Base-by-base conservation (phyloP, 1,140 invertebrate genomes). In the Scaptomyza montana region DNA sequence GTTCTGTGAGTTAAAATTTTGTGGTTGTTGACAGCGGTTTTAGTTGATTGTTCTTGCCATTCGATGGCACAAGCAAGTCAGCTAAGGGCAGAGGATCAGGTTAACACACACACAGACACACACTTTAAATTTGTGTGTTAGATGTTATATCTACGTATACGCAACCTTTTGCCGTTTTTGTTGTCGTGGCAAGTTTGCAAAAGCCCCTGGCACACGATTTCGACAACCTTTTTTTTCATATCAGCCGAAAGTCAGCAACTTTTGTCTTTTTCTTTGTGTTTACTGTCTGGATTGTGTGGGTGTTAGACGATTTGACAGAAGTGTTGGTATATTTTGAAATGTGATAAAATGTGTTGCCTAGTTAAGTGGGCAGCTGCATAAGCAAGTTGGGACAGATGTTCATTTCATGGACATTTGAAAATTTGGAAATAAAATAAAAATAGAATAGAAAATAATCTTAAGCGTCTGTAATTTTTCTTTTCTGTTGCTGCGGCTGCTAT, bases 261-360 rank as follows among this genome's bases (percentile, higher is more conserved):
- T 54, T 55, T 71, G 21, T 30, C n/a, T 5, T 55, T 71, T 30
- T 30, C n/a, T 5, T 10, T 57, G n/a, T 64, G 39, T 59, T 62
- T 60, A 46, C 36, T 50, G 61, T 43, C 54, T 63, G 28, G 28
- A 64, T 25, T 33, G 30, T 56, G 45, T 64, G 65, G 36, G 68
- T 12, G 78, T 49, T 63, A 41, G 41, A 55, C 50, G 64, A 63
- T 69, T 80, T 78, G 55, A 74, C 77, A 62, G 54, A 61, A 62
- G 57, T 57, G 63, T 80, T 65, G 63, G 67, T 77, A 68, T 63
- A 45, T 53, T 53, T 68, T 64, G 53, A 66, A 49, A 47, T 50
- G 13, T 39, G 21, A 39, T 47, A 43, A 74, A 74, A 80, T 72
- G 25, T 69, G 82, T 76, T 86, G 82, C 81, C 78, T 78, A 72